Conservation (phyloP, 2,113 vertebrate genomes). For the Tyto alba region DNA sequence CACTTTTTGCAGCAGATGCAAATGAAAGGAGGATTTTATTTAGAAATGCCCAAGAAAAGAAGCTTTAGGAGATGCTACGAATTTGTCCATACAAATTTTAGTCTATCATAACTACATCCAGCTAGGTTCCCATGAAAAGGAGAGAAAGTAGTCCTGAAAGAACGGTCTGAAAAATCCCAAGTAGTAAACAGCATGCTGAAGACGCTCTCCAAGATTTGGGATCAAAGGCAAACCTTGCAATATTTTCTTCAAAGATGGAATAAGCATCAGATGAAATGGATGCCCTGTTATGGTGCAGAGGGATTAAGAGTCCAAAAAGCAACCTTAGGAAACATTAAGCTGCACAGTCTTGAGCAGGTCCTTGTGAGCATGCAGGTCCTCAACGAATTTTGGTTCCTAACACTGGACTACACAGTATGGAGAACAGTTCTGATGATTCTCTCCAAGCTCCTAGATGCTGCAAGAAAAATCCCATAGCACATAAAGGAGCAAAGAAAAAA, state of each 20-base stretch:
- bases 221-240: neutral
- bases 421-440: neutral
- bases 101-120: neutral
- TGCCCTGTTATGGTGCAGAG: neutral
- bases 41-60: neutral
- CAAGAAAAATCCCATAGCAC: neutral
- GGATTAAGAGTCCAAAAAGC: neutral
- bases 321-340: neutral
- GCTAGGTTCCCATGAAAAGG: neutral
- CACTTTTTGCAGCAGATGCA: neutral
- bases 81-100: neutral
- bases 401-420: neutral
- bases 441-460: neutral
- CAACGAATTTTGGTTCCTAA: neutral
- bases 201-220: neutral
- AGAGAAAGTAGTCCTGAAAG: neutral
- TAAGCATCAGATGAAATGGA: neutral
- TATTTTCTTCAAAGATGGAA: neutral
- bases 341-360: neutral
- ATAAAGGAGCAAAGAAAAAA: neutral
- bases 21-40: neutral
- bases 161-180: neutral
- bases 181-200: neutral
- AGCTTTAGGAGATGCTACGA: neutral
- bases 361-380: neutral